Conservation (phyloP, 2,888 invertebrate genomes). For the Cabera pusaria region DNA sequence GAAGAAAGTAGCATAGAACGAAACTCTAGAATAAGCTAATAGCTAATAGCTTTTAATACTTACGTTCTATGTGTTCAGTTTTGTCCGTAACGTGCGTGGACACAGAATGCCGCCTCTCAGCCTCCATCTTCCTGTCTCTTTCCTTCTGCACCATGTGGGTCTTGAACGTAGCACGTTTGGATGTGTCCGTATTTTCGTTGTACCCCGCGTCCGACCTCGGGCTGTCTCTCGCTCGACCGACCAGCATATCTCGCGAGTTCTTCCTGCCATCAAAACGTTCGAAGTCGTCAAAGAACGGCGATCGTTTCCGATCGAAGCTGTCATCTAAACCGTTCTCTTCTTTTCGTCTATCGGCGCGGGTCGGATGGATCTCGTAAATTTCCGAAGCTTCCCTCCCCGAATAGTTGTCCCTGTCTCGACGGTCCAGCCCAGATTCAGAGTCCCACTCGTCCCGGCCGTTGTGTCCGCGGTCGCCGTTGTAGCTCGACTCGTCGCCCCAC, state of each 20-base stretch:
- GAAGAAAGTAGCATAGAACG: too few relatives aligned
- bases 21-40: too few relatives aligned
- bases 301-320: slow-evolving; percentile 63
- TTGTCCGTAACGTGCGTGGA: slow-evolving; percentile 90
- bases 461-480: slow-evolving; percentile 59
- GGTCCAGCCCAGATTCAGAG: slow-evolving; percentile 71
- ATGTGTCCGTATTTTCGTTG: slow-evolving; percentile 55
- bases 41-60: too few relatives aligned
- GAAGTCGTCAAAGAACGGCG: slow-evolving; percentile 71
- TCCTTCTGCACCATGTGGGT: slow-evolving; percentile 89
- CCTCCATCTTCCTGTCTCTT: slow-evolving; percentile 83
- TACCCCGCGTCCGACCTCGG: slow-evolving; percentile 69
- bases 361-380: slow-evolving; percentile 73
- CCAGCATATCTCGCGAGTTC: slow-evolving; percentile 77
- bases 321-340: slow-evolving; percentile 66
- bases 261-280: slow-evolving; percentile 75
- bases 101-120: slow-evolving; percentile 89
- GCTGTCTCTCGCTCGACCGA: slow-evolving; percentile 71
- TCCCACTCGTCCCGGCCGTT: slow-evolving; percentile 74
- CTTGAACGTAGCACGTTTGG: slow-evolving; percentile 86
- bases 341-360: slow-evolving; percentile 59
- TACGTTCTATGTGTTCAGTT: slow-evolving; percentile 80
- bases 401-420: slow-evolving; percentile 63
- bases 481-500: slow-evolving; percentile 75
- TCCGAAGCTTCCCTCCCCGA: slow-evolving; percentile 74